Base-by-base conservation (phyloP, 1,140 invertebrate genomes). In the Charaxes varanes region DNA sequence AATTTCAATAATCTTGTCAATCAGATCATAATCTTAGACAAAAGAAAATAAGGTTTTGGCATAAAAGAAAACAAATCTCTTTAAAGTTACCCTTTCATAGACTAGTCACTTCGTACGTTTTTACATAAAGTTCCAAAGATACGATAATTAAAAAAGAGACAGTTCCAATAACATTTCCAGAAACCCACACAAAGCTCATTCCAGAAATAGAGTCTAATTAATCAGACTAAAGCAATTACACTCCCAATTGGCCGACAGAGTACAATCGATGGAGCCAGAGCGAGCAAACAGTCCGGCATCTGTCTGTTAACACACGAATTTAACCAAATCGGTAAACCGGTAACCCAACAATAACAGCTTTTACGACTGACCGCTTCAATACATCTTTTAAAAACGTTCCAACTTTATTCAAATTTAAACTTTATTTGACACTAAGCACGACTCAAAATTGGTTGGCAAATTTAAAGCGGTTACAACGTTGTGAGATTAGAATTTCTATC, bases 341-440 rank as follows among this genome's bases (percentile, higher is more conserved):
- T 70, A 73, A 78, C 69, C 72, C 78, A 82, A 82, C 78, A 82
- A 82, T 78, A 79, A 79, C 72, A 79, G 74, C 77, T 82, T 77
- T 76, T 61, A 67, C 70, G 67, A 69, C 68, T 77, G 74, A 81
- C 72, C 77, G 66, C 55, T 53, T 33, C 38, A 42, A 46, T 58
- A 51, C 46, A 57, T 52, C 45, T 46, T 53, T 47, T 52, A 31
- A 31, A 59, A 42, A 31, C 8, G n/a, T 2, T 28, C 7, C 2
- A 3, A 19, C 2, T 6, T 0, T 22, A 35, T 22, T 31, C 12
- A 8, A 66, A 56, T 50, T 5, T 41, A 6, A 13, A 53, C 59
- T 41, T 16, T 65, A 61, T 15, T 1, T n/a, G 0, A 7, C n/a
- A 4, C 2, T 6, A 2, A 1, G 14, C 33, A 41, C 2, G 44